Evolutionary conservation across 2,797 vertebrate genomes (phyloP).

Genomic region (Cygnus olor): DNA sequence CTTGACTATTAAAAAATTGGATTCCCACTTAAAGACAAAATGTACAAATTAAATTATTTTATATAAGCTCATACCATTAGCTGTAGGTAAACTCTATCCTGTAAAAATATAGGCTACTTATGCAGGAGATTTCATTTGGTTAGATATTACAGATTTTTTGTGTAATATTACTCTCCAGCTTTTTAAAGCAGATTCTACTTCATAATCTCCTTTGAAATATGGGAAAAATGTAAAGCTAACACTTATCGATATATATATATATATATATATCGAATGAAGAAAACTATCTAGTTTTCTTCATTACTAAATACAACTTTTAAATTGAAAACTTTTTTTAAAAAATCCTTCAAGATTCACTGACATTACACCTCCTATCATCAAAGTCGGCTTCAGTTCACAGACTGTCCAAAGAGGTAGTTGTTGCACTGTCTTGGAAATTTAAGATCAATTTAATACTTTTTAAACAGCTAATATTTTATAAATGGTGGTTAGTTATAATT

Average conservation of each 20-base stretch:
- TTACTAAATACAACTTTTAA: too few species aligned
- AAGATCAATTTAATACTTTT: not conserved
- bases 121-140: not conserved
- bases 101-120: not conserved
- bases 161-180: not conserved
- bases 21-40: not conserved
- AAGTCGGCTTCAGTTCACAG: not conserved
- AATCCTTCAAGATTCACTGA: not conserved
- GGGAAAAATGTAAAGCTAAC: not conserved
- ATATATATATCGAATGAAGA: not conserved
- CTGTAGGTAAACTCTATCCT: not conserved
- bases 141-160: not conserved
- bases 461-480: not conserved
- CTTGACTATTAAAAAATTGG: not conserved
- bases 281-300: rapidly evolving
- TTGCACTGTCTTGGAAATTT: not conserved
- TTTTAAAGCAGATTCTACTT: not conserved
- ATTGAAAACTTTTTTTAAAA: not conserved
- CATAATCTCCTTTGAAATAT: not conserved
- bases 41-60: not conserved
- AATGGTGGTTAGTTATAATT: not conserved
- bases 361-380: not conserved
- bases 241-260: not conserved
- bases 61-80: not conserved
- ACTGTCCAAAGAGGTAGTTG: not conserved